Conservation (phyloP, 2,113 vertebrate genomes). For the Nesospiza acunhae region DNA sequence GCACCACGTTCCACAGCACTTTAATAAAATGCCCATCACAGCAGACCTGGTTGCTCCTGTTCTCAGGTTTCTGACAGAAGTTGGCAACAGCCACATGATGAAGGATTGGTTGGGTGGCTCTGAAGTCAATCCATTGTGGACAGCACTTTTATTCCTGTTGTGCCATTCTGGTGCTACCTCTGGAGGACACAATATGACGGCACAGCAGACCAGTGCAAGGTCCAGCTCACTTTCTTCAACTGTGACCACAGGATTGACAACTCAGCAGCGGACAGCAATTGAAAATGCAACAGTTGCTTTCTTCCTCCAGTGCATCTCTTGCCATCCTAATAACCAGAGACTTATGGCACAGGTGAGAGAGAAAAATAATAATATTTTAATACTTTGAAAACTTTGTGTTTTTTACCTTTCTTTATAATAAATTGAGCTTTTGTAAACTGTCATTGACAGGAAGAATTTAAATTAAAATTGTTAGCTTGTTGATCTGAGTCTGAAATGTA, state of each 20-base stretch:
- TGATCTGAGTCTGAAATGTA: neutral
- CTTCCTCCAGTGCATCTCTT: conserved; percentile 97
- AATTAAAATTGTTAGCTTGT: neutral
- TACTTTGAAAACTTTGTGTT: neutral
- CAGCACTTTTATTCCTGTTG: conserved; percentile 93
- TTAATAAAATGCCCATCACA: conserved; percentile 83
- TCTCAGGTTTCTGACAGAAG: conserved; percentile 94
- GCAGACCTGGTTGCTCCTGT: conserved; percentile 94
- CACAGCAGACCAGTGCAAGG: conserved; percentile 72
- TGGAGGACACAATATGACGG: conserved; percentile 68
- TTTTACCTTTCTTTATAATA: neutral
- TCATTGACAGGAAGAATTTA: neutral
- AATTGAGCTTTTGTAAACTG: neutral
- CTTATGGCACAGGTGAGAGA: conserved; percentile 91
- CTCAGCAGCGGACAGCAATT: conserved; percentile 94
- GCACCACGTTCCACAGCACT: conserved; percentile 78
- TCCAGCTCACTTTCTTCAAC: conserved; percentile 81
- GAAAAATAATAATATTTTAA: neutral
- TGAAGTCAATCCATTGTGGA: conserved; percentile 96
- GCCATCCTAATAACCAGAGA: conserved; percentile 97
- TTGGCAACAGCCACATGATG: conserved; percentile 97
- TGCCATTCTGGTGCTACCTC: conserved; percentile 93
- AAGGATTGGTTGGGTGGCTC: conserved; percentile 97
- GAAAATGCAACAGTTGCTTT: conserved; percentile 98
- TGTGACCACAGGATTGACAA: conserved; percentile 84